Evolutionary conservation across 2,888 invertebrate genomes (phyloP).

Genomic region (Drosophila nr. perissopoda): DNA sequence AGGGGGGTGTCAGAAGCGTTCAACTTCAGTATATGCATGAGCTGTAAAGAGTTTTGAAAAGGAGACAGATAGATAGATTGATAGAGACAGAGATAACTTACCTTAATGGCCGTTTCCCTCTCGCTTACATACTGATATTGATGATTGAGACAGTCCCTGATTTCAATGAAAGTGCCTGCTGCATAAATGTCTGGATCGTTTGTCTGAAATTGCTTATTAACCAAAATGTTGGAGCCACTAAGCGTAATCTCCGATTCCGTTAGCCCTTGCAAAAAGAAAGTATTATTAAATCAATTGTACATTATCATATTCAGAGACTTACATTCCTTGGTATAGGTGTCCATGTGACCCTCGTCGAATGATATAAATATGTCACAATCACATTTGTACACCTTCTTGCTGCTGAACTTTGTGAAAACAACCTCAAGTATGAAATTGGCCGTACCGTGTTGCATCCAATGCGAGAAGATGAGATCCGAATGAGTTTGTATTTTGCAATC

Average conservation of each 20-base stretch:
- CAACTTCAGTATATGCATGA: slow-evolving; percentile 56
- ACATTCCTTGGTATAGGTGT: slow-evolving; percentile 20
- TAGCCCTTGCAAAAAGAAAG: slow-evolving; percentile 42
- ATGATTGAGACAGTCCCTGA: slow-evolving; percentile 53
- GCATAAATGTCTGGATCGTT: slow-evolving; percentile 73
- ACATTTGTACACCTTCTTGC: slow-evolving; percentile 28
- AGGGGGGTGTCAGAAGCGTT: background rate
- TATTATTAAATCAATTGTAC: background rate
- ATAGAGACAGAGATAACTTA: slow-evolving; percentile 4
- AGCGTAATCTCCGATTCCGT: slow-evolving; percentile 32
- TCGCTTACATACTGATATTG: slow-evolving; percentile 65
- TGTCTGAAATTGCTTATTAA: slow-evolving; percentile 65
- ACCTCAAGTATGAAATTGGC: slow-evolving; percentile 61
- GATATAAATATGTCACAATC: slow-evolving; percentile 79
- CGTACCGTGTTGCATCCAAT: slow-evolving; percentile 45
- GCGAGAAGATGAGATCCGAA: slow-evolving; percentile 47
- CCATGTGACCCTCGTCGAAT: slow-evolving; percentile 61
- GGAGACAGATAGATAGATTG: background rate
- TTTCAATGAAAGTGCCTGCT: slow-evolving; percentile 59
- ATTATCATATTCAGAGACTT: slow-evolving; percentile 7
- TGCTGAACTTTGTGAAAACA: slow-evolving; percentile 49
- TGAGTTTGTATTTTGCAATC: slow-evolving; percentile 60
- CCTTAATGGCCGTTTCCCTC: slow-evolving; percentile 73
- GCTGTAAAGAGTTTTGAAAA: slow-evolving; percentile 32
- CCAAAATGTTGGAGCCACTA: slow-evolving; percentile 33